Evolutionary conservation across 92 coral and sea anemone genomes (phyloP).

Genomic region (Nematostella vectensis): DNA sequence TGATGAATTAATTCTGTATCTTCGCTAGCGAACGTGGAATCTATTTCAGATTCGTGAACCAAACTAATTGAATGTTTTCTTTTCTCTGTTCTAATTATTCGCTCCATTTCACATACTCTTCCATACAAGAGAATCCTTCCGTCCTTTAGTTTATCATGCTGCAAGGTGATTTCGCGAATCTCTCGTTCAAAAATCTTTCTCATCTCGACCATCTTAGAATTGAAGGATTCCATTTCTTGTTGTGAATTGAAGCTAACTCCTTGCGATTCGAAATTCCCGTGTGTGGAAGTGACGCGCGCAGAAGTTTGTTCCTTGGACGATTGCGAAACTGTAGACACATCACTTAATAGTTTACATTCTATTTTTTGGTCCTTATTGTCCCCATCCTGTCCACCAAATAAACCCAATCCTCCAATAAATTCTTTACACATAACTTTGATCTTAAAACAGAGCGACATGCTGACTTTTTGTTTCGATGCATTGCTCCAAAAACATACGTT

Average conservation of each 20-base stretch:
- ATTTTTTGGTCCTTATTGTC: background rate
- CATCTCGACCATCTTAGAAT: constrained; percentile 80
- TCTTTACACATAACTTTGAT: constrained; percentile 47
- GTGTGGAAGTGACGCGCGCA: too few species aligned
- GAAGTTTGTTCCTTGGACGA: too few species aligned
- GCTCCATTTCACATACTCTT: constrained; percentile 67
- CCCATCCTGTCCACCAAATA: background rate
- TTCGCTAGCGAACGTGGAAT: constrained; percentile 47
- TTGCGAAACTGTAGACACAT: too few species aligned
- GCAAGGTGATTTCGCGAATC: constrained; percentile 60
- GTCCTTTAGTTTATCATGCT: constrained; percentile 66
- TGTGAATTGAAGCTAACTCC: constrained; percentile 53
- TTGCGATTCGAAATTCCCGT: constrained; percentile 37
- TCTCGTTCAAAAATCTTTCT: constrained; percentile 63
- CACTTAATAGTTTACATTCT: too few species aligned
- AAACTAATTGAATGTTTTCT: constrained; percentile 26
- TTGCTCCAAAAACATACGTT: background rate
- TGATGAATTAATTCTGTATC: constrained; percentile 69
- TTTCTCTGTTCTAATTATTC: constrained; percentile 52
- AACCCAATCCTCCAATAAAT: constrained; percentile 19
- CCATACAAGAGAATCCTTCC: constrained; percentile 47
- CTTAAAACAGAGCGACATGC: constrained; percentile 79
- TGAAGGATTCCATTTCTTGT: constrained; percentile 63
- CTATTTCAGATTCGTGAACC: constrained; percentile 31
- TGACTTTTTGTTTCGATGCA: constrained; percentile 12